Base-by-base conservation (phyloP, 2,113 vertebrate genomes). In the Oncorhynchus keta region DNA sequence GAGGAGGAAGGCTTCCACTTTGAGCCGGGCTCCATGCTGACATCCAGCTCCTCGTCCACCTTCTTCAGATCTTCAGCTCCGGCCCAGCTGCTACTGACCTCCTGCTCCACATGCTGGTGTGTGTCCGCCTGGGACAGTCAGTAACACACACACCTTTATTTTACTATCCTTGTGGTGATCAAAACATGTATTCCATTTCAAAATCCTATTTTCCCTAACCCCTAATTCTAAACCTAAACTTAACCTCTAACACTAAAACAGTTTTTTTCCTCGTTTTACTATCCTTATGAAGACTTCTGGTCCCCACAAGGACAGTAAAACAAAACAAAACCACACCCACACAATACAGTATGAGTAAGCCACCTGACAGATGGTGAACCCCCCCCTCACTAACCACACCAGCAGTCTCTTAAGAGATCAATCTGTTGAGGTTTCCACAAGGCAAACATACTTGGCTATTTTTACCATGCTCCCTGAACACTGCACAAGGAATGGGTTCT, bases 11-110 rank as follows among this genome's bases (percentile, higher is more conserved):
- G 73, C 87, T 96, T 98, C 97, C 97, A 98, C 74, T 95, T 96
- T 78, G 94, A 89, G 7, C 88, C 83, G 11, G 90, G 86, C 45
- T 99, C 98, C 78, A 94, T 76, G 0, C 77, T 95, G 35, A 78
- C 74, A 35, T 96, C 96, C 75, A 95, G 91, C 62, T 97, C 96
- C 65, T 98, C 97, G 65, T 97, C 97, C 14, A 93, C 76, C 78
- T 97, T 99, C 86, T 97, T 99, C 83, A 97, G 90, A 74, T 99
- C 98, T 80, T 99, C 97, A 0, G 93, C 93, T 79, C 93, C 94
- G 18, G 94, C 95, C 97, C 96, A 98, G 82, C 85, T 73, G 91
- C 93, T 92, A 76, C 84, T 90, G 79, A 91, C 88, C 83, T 96
- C 95, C 6, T 90, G 90, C 55, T 97, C 96, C 0, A 89, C 93